Evolutionary conservation across 1,140 invertebrate species (phyloP), one percentile per base, ranked within the genome.

Genomic region (Pectinophora gossypiella): DNA sequence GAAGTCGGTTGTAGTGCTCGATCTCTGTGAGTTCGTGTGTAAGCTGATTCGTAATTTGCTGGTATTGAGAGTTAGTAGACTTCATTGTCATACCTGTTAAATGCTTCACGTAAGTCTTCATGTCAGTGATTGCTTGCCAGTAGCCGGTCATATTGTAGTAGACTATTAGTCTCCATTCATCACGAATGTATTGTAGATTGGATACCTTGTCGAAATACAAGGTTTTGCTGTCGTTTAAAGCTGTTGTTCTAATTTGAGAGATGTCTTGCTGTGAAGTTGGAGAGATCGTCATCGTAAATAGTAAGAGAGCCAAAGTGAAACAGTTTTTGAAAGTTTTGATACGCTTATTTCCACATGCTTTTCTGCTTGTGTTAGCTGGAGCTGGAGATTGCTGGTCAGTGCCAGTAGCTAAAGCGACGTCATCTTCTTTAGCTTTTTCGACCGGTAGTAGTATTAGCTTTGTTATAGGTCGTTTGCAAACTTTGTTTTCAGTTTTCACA

Each of bases 401-500:
- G 5, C 12, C 5, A 5, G 23, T 27, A n/a, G 23, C 20, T 27
- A 19, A 1, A 6, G 16, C 18, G 5, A n/a, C n/a, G n/a, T n/a
- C n/a, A n/a, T n/a, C n/a, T n/a, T 20, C 12, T 19, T 6, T 15
- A 12, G 44, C 20, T 1, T 20, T 13, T 27, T 27, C 23, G 12
- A 44, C 40, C 10, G 52, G 56, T 15, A 59, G 40, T 15, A 18
- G 43, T 32, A 42, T 46, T 10, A 62, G 10, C 36, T 67, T 64
- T 23, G 43, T 36, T 15, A 67, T 48, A 9, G 68, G 56, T 3
- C 56, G 36, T 27, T 61, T 54, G 13, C 52, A 48, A 19, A 43
- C 18, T 10, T 47, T 43, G 22, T n/a, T 27, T 51, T 47, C 44
- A 10, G 77, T 81, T 60, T 76, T 68, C 0, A 88, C 38, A n/a